A percentile compares a stretch with the other conserved stretches of the same genome.
Evolutionary conservation across 2,888 invertebrate species (phyloP).

Genomic region (Eupeodes luniger): DNA sequence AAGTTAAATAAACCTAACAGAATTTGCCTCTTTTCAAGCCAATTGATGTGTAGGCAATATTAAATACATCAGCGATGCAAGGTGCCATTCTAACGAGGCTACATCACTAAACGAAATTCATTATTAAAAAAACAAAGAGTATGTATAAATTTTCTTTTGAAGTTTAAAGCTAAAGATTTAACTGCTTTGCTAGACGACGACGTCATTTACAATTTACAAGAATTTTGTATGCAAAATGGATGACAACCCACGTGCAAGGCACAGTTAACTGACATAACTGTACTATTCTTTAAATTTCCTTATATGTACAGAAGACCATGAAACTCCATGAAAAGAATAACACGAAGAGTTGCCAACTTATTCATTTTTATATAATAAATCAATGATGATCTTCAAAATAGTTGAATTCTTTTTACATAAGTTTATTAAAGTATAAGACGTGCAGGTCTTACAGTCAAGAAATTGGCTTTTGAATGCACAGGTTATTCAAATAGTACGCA

Average conservation of each 20-base stretch:
- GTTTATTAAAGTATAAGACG: too few species aligned
- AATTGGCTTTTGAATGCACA: too few species aligned
- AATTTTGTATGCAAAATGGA: slow-evolving; percentile 71
- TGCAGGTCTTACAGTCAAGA: too few species aligned
- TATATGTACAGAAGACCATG: slow-evolving; percentile 35
- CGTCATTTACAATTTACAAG: neutral
- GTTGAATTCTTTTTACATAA: too few species aligned
- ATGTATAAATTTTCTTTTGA: slow-evolving; percentile 47
- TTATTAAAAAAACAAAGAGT: slow-evolving; percentile 51
- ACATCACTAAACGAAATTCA: slow-evolving; percentile 31
- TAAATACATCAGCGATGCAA: slow-evolving; percentile 54
- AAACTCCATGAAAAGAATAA: slow-evolving; percentile 42
- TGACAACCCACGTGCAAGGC: slow-evolving; percentile 59
- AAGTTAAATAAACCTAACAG: too few species aligned
- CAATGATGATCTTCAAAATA: too few species aligned
- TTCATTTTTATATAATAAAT: slow-evolving; percentile 1
- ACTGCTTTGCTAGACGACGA: neutral
- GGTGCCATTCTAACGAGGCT: slow-evolving; percentile 58
- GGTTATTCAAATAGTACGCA: too few species aligned
- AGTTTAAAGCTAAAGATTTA: neutral
- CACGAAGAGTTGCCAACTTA: slow-evolving; percentile 2
- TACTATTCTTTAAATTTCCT: slow-evolving; percentile 36
- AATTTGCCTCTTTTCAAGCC: neutral
- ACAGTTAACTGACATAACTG: slow-evolving; percentile 63
- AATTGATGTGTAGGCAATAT: slow-evolving; percentile 52